These are phyloP conservation scores for Dreissena polymorpha DNA, from an alignment of 1,140 invertebrate genomes.

Conservation along the genomic window DNA sequence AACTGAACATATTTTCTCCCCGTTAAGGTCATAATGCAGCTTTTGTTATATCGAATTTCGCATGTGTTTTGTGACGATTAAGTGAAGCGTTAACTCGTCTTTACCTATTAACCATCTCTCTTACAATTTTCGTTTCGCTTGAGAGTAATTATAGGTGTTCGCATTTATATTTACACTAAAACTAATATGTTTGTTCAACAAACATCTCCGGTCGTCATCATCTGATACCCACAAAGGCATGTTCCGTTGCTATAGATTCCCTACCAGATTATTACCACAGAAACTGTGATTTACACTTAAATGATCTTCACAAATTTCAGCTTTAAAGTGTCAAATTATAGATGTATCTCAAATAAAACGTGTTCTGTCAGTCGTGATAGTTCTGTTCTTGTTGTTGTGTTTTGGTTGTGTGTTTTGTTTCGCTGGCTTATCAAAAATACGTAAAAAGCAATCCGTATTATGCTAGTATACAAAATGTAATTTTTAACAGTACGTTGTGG, in stretches of 20 bases:
- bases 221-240: slow-evolving; percentile 13
- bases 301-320: slow-evolving; percentile 1
- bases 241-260: slow-evolving; percentile 30
- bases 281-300: slow-evolving; percentile 36
- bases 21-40: slow-evolving; percentile 3
- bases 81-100: not conserved
- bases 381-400: too few relatives aligned
- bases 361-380: too few relatives aligned
- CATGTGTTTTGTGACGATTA: not conserved
- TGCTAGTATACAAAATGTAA: too few relatives aligned
- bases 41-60: not conserved
- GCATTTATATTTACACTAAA: slow-evolving; percentile 12
- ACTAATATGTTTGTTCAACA: slow-evolving; percentile 48
- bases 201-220: slow-evolving; percentile 27
- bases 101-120: slow-evolving; percentile 4
- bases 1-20: not conserved
- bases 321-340: not conserved
- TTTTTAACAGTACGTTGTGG: too few relatives aligned
- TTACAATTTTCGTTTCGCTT: slow-evolving; percentile 24
- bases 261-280: slow-evolving; percentile 24
- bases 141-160: slow-evolving; percentile 31
- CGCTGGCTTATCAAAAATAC: too few relatives aligned
- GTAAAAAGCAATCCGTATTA: too few relatives aligned
- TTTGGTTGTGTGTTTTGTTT: too few relatives aligned
- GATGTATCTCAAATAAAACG: too few relatives aligned